Evolutionary conservation across 2,888 invertebrate genomes (phyloP).

Genomic region (Zonitis immaculata): DNA sequence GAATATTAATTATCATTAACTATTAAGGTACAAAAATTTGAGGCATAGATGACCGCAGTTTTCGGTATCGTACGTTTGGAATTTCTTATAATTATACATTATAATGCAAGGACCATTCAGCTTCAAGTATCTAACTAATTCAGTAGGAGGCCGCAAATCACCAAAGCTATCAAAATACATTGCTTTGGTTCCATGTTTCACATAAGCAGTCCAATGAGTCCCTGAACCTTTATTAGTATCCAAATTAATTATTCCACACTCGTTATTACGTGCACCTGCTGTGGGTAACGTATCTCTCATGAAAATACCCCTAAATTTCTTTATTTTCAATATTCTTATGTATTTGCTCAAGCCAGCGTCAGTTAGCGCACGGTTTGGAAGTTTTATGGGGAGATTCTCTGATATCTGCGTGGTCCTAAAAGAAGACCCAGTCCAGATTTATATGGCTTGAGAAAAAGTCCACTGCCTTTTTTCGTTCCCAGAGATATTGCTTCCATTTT

Average conservation of each 20-base stretch:
- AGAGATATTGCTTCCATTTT: no score
- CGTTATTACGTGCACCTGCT: constrained; percentile 2
- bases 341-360: constrained; percentile 16
- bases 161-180: constrained; percentile 9
- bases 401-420: not conserved
- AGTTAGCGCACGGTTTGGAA: constrained; percentile 15
- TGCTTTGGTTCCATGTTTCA: not conserved
- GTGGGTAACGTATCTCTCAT: constrained; percentile 17
- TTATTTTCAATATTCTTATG: constrained; percentile 13
- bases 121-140: constrained; percentile 1
- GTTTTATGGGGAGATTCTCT: not conserved
- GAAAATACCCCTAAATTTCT: constrained; percentile 19
- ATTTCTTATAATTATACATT: no score
- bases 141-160: constrained; percentile 2
- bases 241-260: not conserved
- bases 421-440: constrained; percentile 10
- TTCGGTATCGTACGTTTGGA: constrained; percentile 4
- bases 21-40: not conserved
- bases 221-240: no score
- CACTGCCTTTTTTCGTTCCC: no score
- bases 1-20: no score
- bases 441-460: constrained; percentile 7
- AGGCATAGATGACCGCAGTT: not conserved
- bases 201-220: no score
- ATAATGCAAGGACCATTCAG: not conserved